Percentiles rank a stretch among this genome's conserved stretches.
Conservation (phyloP, 2,888 invertebrate species). For the Asteroscopus sphinx region DNA sequence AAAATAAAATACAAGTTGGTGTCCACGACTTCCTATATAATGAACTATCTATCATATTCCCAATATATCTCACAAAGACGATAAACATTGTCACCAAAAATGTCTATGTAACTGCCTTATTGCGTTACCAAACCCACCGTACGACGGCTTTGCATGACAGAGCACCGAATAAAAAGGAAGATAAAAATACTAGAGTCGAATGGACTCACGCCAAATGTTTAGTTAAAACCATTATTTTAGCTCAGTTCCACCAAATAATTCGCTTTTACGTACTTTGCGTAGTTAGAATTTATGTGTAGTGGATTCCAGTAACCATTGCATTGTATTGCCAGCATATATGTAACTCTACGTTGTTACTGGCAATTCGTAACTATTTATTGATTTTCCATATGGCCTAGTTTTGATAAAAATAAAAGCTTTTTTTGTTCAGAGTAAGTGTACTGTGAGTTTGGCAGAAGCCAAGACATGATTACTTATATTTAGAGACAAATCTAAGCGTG, state of each 20-base stretch:
- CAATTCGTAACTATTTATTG: neutral
- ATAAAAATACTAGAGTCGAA: conserved; percentile 26
- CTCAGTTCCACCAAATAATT: conserved; percentile 38
- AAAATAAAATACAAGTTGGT: too few relatives aligned
- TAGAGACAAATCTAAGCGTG: too few relatives aligned
- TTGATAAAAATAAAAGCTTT: too few relatives aligned
- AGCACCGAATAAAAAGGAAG: conserved; percentile 29
- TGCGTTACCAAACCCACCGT: conserved; percentile 12
- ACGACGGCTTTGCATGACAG: conserved; percentile 23
- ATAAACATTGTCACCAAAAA: neutral
- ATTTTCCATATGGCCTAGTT: too few relatives aligned
- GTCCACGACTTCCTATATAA: too few relatives aligned
- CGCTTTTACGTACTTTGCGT: conserved; percentile 27
- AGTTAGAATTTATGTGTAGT: conserved; percentile 34
- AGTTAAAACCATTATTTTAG: conserved; percentile 39
- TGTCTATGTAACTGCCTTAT: neutral
- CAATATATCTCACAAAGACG: too few relatives aligned
- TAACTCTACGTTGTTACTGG: conserved; percentile 9
- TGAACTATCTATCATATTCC: too few relatives aligned
- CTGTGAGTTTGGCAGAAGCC: too few relatives aligned
- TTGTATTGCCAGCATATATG: conserved; percentile 13
- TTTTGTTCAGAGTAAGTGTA: too few relatives aligned
- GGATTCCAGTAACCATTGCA: conserved; percentile 4
- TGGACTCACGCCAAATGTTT: conserved; percentile 42
- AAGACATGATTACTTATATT: too few relatives aligned